phyloP scores from a whole-genome alignment of 2,113 vertebrate species.

The Pedionomus torquatus region DNA sequence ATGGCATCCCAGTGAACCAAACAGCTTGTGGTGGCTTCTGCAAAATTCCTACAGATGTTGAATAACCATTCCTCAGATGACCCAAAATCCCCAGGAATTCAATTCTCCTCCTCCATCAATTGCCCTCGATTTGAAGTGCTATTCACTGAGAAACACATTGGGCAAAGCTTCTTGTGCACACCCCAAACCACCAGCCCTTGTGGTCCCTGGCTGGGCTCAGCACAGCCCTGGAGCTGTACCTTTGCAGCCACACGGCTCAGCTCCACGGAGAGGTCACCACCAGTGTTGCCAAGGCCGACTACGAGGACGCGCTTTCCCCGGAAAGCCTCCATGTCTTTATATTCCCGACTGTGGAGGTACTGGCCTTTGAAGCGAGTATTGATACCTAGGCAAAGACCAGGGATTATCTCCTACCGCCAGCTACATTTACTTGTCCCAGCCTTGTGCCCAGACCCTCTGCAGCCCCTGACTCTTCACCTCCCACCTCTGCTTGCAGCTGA shows the following conservation, averaged over 20 bases:
- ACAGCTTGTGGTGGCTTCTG: not conserved
- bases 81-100: not conserved
- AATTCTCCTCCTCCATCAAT: no score
- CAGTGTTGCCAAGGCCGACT: constrained; percentile 88
- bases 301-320: constrained; percentile 83
- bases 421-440: not conserved
- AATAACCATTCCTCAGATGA: not conserved
- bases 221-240: constrained; percentile 41
- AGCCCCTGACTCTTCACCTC: not conserved
- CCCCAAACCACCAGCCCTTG: rapidly evolving
- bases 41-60: not conserved
- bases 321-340: constrained; percentile 77
- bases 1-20: not conserved
- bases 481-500: not conserved
- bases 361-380: constrained; percentile 81
- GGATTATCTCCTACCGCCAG: not conserved
- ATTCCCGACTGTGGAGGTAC: constrained; percentile 85
- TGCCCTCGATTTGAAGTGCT: not conserved
- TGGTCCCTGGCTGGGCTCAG: rapidly evolving
- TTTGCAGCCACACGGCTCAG: constrained; percentile 82
- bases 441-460: rapidly evolving
- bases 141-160: not conserved
- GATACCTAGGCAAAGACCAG: constrained; percentile 75
- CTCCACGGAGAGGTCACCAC: constrained; percentile 86
- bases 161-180: not conserved